A percentile compares a stretch with the other conserved stretches of the same genome.
These are phyloP conservation scores for Poeciliopsis retropinna DNA, from an alignment of 2,113 vertebrate genomes.

Conservation along the genomic window DNA sequence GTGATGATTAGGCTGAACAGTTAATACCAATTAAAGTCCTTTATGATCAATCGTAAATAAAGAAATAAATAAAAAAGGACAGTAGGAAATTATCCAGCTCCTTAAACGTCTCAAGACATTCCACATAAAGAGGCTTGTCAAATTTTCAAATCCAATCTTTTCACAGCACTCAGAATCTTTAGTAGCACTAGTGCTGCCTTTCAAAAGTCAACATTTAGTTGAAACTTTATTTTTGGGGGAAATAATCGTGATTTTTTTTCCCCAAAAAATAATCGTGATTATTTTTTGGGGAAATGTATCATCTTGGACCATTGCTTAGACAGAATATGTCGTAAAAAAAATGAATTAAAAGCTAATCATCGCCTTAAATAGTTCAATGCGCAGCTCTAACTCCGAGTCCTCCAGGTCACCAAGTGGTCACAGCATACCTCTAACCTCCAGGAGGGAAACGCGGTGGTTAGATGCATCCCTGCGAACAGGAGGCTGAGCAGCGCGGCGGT, in stretches of 20 bases:
- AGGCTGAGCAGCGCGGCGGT: conserved; percentile 70
- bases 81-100: not conserved
- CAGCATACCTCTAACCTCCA: conserved; percentile 81
- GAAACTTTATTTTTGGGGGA: too few relatives aligned
- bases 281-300: not conserved
- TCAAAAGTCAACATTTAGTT: not conserved
- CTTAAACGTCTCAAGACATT: not conserved
- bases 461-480: conserved; percentile 73
- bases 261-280: too few relatives aligned
- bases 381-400: too few relatives aligned
- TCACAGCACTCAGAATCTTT: not conserved
- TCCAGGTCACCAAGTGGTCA: conserved; percentile 8
- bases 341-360: not conserved
- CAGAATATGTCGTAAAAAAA: not conserved
- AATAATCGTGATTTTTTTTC: not conserved
- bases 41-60: not conserved
- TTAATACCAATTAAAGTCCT: not conserved
- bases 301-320: not conserved
- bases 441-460: conserved; percentile 72
- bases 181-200: not conserved
- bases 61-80: not conserved
- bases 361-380: too few relatives aligned
- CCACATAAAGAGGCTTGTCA: not conserved
- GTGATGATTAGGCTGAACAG: conserved; percentile 5
- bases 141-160: not conserved